phyloP scores from a whole-genome alignment of 1,140 invertebrate species.

The Drosophila ercepeae region DNA sequence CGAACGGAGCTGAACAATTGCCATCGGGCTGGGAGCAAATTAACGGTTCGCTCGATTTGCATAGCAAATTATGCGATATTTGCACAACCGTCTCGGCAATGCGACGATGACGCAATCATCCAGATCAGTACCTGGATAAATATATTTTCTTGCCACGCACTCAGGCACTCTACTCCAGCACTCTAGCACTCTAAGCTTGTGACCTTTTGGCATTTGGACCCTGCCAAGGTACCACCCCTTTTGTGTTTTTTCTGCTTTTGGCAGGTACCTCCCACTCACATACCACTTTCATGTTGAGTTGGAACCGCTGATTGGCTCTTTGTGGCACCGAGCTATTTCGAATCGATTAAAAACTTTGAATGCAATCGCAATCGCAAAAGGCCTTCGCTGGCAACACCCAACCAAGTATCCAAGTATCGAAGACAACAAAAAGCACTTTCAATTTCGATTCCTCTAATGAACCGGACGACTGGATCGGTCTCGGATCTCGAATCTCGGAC shows the following conservation, averaged over 20 bases:
- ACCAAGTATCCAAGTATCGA: conserved; percentile 55
- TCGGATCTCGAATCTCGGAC: conserved; percentile 30
- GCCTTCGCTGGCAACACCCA: conserved; percentile 78
- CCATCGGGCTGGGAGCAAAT: conserved; percentile 59
- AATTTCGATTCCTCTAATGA: conserved; percentile 77
- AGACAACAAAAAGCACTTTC: conserved; percentile 65
- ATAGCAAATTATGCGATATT: conserved; percentile 82
- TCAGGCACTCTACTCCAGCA: no score
- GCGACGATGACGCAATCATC: conserved; percentile 47
- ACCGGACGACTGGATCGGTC: conserved; percentile 55
- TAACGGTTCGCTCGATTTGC: conserved; percentile 76
- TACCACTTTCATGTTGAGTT: conserved; percentile 74
- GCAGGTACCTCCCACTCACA: conserved; percentile 42
- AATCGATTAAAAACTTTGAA: conserved; percentile 71
- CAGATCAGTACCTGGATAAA: conserved; percentile 3
- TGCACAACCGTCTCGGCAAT: conserved; percentile 56
- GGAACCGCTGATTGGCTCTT: conserved; percentile 35
- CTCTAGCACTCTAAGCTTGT: conserved; percentile 8
- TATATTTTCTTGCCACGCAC: conserved; percentile 44
- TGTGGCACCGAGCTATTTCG: conserved; percentile 48
- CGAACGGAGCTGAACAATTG: conserved; percentile 51
- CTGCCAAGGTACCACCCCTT: background rate
- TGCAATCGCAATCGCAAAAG: conserved; percentile 63
- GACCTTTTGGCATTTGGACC: conserved; percentile 55
- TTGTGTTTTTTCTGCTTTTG: background rate